Evolutionary conservation across 2,797 vertebrate genomes (phyloP).

Genomic region (Phoebastria nigripes): DNA sequence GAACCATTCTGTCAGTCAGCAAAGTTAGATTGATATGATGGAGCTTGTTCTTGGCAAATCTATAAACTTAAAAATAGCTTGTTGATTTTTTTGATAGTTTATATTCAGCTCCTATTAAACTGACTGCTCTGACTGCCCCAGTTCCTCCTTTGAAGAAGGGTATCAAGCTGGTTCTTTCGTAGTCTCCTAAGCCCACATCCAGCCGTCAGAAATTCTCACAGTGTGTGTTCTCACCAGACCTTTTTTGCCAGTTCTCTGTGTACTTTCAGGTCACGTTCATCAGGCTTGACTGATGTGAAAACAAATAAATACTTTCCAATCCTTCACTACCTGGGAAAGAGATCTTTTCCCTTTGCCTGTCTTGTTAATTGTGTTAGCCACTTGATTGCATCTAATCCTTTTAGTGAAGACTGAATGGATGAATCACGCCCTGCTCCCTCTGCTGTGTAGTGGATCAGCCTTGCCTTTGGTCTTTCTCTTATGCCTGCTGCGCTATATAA

Average conservation of each 20-base stretch:
- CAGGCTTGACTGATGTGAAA: not conserved
- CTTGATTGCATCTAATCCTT: not conserved
- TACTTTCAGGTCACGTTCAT: not conserved
- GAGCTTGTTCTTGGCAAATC: not conserved
- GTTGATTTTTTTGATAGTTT: not conserved
- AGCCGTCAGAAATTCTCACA: not conserved
- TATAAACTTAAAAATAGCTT: not conserved
- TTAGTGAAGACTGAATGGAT: not conserved
- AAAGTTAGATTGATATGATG: fast-evolving
- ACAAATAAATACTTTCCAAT: not conserved
- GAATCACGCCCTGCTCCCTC: not conserved
- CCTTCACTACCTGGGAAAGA: not conserved
- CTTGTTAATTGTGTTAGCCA: not conserved
- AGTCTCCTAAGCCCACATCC: not conserved
- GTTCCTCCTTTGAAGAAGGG: not conserved
- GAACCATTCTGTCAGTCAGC: not conserved
- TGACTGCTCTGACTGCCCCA: not conserved
- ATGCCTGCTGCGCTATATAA: not conserved
- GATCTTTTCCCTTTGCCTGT: not conserved
- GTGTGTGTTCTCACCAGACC: not conserved
- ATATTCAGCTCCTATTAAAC: not conserved
- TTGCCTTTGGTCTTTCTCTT: not conserved
- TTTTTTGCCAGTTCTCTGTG: not conserved
- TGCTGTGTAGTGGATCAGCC: not conserved
- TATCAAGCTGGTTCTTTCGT: not conserved